Conservation (phyloP, 2,797 vertebrate species). For the Falco naumanni region DNA sequence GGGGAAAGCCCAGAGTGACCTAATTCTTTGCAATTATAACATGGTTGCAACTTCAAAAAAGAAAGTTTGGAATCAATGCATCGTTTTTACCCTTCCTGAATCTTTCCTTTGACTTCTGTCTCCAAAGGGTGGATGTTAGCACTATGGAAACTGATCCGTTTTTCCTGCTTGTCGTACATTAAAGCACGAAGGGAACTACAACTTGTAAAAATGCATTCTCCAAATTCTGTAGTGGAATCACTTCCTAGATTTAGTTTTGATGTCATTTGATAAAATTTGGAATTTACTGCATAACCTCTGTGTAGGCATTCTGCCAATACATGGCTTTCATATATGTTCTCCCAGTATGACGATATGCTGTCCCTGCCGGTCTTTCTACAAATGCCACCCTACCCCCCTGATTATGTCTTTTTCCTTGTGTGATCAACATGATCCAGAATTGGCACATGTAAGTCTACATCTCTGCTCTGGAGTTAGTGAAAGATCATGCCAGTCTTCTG, state of each 20-base stretch:
- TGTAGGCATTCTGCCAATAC: not conserved
- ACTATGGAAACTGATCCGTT: not conserved
- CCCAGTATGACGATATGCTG: not conserved
- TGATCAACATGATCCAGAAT: not conserved
- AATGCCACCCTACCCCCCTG: not conserved
- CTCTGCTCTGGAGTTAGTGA: not conserved
- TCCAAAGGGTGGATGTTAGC: not conserved
- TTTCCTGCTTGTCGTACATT: not conserved
- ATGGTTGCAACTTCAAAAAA: slow-evolving; percentile 12
- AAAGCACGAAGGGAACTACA: not conserved
- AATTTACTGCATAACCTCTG: not conserved
- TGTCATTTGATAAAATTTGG: not conserved
- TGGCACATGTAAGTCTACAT: not conserved
- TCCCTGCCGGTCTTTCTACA: not conserved
- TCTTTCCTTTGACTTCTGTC: not conserved
- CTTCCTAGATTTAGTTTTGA: not conserved
- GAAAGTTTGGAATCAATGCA: not conserved
- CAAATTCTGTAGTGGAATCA: not conserved
- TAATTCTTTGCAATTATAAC: not conserved
- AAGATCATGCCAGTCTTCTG: not conserved
- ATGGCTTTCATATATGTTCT: fast-evolving
- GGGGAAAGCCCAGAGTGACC: slow-evolving; percentile 33
- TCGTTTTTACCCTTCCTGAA: not conserved
- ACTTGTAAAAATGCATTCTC: not conserved
- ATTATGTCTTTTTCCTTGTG: not conserved